Evolutionary conservation across 2,888 invertebrate species (phyloP).

Genomic region (Steinernema hermaphroditum): DNA sequence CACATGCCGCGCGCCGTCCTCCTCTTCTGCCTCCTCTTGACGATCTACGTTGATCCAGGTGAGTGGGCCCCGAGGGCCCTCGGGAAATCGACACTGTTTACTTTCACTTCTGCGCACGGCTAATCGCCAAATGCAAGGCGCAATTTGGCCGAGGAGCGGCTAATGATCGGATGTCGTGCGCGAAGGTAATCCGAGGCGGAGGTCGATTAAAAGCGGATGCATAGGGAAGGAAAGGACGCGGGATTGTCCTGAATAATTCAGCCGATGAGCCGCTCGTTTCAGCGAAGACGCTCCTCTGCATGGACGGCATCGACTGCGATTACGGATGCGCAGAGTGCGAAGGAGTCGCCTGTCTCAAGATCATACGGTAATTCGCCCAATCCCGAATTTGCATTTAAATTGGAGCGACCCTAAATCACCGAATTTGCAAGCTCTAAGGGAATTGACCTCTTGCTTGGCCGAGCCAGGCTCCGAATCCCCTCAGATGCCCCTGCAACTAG

Average conservation of each 20-base stretch:
- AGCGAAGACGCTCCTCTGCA: slow-evolving; percentile 21
- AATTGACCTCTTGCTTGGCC: too few relatives aligned
- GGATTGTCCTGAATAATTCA: slow-evolving; percentile 22
- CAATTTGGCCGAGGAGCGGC: slow-evolving; percentile 11
- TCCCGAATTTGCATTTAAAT: slow-evolving; percentile 19
- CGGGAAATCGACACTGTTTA: neutral
- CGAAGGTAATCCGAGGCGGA: slow-evolving; percentile 13
- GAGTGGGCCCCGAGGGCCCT: neutral
- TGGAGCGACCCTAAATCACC: neutral
- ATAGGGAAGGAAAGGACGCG: slow-evolving; percentile 1
- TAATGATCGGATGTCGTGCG: slow-evolving; percentile 26
- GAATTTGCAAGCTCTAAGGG: neutral
- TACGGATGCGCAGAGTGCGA: slow-evolving; percentile 32
- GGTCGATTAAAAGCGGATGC: slow-evolving; percentile 22
- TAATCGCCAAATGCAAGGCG: slow-evolving; percentile 19
- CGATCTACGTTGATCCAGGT: slow-evolving; percentile 1
- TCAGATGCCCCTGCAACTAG: too few relatives aligned
- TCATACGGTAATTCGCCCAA: slow-evolving; percentile 30
- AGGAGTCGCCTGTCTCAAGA: slow-evolving; percentile 34
- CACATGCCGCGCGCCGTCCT: slow-evolving; percentile 5
- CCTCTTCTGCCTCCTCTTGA: neutral
- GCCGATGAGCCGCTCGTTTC: neutral
- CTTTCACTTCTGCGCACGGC: slow-evolving; percentile 8
- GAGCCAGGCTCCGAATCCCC: too few relatives aligned
- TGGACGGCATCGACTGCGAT: slow-evolving; percentile 32